Conservation (phyloP, 2,888 invertebrate species). For the Parnassius orleans region DNA sequence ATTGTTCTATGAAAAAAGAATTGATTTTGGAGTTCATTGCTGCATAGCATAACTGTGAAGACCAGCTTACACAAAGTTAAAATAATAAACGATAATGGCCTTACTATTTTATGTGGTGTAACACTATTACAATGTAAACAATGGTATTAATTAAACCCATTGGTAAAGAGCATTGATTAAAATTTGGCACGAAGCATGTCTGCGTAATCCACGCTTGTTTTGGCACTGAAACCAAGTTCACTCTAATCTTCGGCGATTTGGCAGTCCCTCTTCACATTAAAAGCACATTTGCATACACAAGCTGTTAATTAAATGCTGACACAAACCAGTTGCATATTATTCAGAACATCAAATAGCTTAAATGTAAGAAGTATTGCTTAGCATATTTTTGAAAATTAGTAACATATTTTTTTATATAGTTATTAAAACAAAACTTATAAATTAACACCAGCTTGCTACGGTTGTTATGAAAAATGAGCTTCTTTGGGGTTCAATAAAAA, state of each 20-base stretch:
- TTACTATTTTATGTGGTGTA: too few relatives aligned
- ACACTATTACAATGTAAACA: background rate
- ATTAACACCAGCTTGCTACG: too few relatives aligned
- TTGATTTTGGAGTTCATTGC: too few relatives aligned
- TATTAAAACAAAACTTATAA: too few relatives aligned
- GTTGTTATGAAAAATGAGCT: too few relatives aligned
- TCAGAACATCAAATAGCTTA: conserved; percentile 8
- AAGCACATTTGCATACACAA: conserved; percentile 13
- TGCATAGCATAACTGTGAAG: too few relatives aligned
- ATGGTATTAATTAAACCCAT: conserved; percentile 12
- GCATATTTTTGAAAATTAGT: too few relatives aligned
- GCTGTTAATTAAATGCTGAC: conserved; percentile 22
- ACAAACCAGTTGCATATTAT: conserved; percentile 12
- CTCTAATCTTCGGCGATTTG: conserved; percentile 25
- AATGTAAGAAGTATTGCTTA: background rate
- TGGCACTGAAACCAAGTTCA: conserved; percentile 22
- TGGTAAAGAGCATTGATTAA: conserved; percentile 21
- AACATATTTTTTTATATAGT: too few relatives aligned
- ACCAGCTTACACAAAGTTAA: too few relatives aligned
- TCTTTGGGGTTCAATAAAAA: too few relatives aligned
- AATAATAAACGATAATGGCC: too few relatives aligned
- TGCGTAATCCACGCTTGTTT: conserved; percentile 17
- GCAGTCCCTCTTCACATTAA: conserved; percentile 14
- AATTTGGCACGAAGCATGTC: conserved; percentile 21
- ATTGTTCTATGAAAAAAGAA: too few relatives aligned